Base-by-base conservation (phyloP, 2,113 vertebrate genomes). In the Marmota flaviventris region DNA sequence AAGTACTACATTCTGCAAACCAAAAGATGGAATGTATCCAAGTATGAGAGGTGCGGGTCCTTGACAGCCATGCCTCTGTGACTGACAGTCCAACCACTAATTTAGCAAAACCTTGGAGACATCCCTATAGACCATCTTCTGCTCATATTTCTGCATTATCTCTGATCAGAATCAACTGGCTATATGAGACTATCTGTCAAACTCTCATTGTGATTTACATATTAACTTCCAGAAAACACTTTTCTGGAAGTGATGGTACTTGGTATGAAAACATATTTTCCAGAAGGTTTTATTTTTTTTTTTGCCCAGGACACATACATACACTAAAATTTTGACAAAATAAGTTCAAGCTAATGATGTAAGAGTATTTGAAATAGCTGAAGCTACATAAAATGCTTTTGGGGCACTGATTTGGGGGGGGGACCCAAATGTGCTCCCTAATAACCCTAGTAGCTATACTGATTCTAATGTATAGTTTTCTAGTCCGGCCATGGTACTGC, bases 241-340 rank as follows among this genome's bases (percentile, higher is more conserved):
- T 51, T 51, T 51, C 48, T 20, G 0, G 84, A 94, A 67, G 34
- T 94, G 83, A 82, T 61, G 3, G 24, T 75, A 76, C 8, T 65
- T 81, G 78, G 24, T 63, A 87, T 34, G 45, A 93, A 93, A 7
- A 90, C 22, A 58, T 91, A 45, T 93, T 96, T 96, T 92, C 78
- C 45, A 72, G 39, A 37, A 69, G 56, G 13, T 75, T 51, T 51
- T 51, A 2, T 51, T 51, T 51, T 51, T 2, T 73, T 88, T 95
- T 77, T 88, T 95, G 53, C 16, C 65, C 27, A 37, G 67, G 45
- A 76, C 45, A 72, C 7, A 77, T 8, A 34, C 29, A 81, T 32
- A 93, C 20, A 86, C 39, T 76, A 85, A 88, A 16, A 72, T 81
- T 96, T 89, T 94, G 87, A 84, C 89, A 96, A 93, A 96, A 88